These are phyloP conservation scores for Tridacna crocea DNA, from an alignment of 2,888 invertebrate genomes.

Conservation along the genomic window DNA sequence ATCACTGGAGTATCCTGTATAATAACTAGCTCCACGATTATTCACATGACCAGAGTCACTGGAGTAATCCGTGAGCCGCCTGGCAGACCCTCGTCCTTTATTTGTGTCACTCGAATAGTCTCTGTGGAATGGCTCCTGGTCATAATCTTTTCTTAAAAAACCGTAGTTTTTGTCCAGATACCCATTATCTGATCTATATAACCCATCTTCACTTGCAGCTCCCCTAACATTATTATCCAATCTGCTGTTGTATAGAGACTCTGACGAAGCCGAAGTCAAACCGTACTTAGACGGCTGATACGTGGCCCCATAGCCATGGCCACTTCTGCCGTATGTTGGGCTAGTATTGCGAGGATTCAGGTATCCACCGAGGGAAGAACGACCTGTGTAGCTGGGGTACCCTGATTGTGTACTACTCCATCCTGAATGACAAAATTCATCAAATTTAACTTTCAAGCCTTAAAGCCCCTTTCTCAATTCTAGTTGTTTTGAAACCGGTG, in stretches of 20 bases:
- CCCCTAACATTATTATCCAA: slow-evolving; percentile 36
- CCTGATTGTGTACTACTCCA: slow-evolving; percentile 59
- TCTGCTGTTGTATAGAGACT: slow-evolving; percentile 48
- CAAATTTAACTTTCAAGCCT: too few relatives aligned
- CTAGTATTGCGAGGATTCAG: slow-evolving; percentile 37
- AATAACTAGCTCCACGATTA: slow-evolving; percentile 4
- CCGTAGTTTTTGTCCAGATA: slow-evolving; percentile 46
- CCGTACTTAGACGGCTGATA: slow-evolving; percentile 75
- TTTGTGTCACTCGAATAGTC: slow-evolving; percentile 57
- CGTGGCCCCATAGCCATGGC: slow-evolving; percentile 33
- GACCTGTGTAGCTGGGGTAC: slow-evolving; percentile 33
- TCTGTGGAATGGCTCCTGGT: slow-evolving; percentile 35
- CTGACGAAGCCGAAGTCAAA: slow-evolving; percentile 49
- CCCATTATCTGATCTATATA: slow-evolving; percentile 42
- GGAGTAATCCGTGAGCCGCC: slow-evolving; percentile 28
- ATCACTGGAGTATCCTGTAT: slow-evolving; percentile 47
- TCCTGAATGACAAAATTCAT: slow-evolving; percentile 40
- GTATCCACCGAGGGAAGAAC: slow-evolving; percentile 43
- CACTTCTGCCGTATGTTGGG: slow-evolving; percentile 25
- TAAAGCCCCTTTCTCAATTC: too few relatives aligned
- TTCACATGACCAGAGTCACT: slow-evolving; percentile 36
- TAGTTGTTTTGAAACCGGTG: too few relatives aligned
- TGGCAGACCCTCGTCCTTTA: not conserved
- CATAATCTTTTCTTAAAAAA: slow-evolving; percentile 41
- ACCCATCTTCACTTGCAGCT: slow-evolving; percentile 30